Evolutionary conservation across 2,888 invertebrate species (phyloP).

Genomic region (Latheticus oryzae): DNA sequence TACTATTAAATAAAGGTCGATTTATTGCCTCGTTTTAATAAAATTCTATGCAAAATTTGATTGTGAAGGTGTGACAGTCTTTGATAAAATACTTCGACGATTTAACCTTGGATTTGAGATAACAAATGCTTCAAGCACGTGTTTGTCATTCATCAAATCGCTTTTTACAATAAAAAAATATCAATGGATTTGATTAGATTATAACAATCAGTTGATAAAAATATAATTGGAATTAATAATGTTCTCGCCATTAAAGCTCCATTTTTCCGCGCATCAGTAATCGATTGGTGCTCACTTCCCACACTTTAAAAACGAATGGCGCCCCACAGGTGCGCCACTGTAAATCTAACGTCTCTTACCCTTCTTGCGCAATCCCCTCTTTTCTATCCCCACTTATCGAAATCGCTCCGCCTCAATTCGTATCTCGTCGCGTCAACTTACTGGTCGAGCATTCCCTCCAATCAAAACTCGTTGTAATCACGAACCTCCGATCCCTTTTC

Average conservation of each 20-base stretch:
- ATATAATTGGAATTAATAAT: too few species aligned
- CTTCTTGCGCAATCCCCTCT: conserved; percentile 45
- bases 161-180: too few species aligned
- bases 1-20: too few species aligned
- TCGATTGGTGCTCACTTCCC: conserved; percentile 30
- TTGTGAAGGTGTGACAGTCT: too few species aligned
- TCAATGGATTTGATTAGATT: too few species aligned
- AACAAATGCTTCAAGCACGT: too few species aligned
- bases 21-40: too few species aligned
- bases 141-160: too few species aligned
- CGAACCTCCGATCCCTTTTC: conserved; percentile 54
- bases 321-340: conserved; percentile 49
- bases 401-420: conserved; percentile 38
- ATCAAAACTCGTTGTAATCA: conserved; percentile 49
- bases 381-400: conserved; percentile 39
- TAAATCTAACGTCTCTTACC: conserved; percentile 38
- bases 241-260: conserved; percentile 30
- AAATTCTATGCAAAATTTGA: too few species aligned
- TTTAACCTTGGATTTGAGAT: too few species aligned
- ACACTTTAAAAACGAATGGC: conserved; percentile 31
- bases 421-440: conserved; percentile 45
- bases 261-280: conserved; percentile 41
- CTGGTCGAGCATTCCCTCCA: conserved; percentile 53
- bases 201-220: too few species aligned
- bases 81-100: too few species aligned